Evolutionary conservation across 2,113 vertebrate genomes (phyloP).

Genomic region (Oreocharis arfaki): DNA sequence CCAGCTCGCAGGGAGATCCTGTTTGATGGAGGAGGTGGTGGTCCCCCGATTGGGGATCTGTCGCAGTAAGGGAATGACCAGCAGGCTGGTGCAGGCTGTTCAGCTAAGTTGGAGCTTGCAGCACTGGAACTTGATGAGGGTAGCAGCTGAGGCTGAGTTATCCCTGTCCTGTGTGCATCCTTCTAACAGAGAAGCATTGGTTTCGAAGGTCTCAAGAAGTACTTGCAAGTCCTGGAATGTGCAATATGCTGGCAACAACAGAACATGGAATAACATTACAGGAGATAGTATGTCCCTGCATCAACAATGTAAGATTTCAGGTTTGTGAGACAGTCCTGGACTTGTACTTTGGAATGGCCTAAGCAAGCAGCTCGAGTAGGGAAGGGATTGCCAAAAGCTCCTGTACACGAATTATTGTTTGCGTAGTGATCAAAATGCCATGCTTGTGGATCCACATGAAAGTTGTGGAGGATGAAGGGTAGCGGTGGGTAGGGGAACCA

Average conservation of each 20-base stretch:
- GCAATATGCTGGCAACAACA: constrained; percentile 3
- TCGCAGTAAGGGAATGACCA: constrained; percentile 62
- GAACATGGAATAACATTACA: not conserved
- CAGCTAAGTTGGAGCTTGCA: not conserved
- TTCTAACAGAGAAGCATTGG: not conserved
- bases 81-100: constrained; percentile 2
- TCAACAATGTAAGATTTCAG: not conserved
- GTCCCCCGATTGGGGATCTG: constrained; percentile 66
- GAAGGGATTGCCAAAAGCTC: not conserved
- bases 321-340: not conserved
- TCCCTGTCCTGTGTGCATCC: not conserved
- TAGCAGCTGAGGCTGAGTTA: not conserved
- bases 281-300: not conserved
- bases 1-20: constrained; percentile 74
- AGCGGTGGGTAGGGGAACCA: not conserved
- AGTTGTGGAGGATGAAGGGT: not conserved
- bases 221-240: constrained; percentile 27
- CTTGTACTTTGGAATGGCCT: not conserved
- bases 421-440: not conserved
- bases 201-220: constrained; percentile 14
- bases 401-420: not conserved
- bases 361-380: not conserved
- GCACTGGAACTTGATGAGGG: not conserved
- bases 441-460: not conserved
- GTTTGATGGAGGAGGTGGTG: constrained; percentile 71